Evolutionary conservation across 1,140 invertebrate genomes (phyloP).

Genomic region (Trichogramma pretiosum): DNA sequence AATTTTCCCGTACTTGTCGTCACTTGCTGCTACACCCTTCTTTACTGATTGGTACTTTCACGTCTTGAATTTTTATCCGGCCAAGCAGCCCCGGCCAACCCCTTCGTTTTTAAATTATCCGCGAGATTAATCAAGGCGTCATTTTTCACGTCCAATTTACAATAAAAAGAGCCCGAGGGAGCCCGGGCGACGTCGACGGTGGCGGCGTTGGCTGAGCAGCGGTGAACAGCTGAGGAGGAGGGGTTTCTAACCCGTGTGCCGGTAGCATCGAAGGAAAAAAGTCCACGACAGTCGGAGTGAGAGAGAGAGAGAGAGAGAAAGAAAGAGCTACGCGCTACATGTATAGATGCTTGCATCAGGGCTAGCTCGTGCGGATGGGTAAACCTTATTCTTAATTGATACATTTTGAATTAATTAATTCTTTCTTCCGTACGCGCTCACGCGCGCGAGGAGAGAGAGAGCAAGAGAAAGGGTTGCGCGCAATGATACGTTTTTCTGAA

Average conservation of each 20-base stretch:
- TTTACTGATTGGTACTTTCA: constrained; percentile 39
- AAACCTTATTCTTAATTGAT: constrained; percentile 49
- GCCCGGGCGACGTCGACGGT: not conserved
- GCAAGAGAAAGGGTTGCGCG: constrained; percentile 24
- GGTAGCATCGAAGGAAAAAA: too few species aligned
- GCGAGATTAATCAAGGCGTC: constrained; percentile 48
- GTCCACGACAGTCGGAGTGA: too few species aligned
- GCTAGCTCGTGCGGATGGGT: constrained; percentile 32
- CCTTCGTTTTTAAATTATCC: constrained; percentile 50
- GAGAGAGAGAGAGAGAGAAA: constrained; percentile 16
- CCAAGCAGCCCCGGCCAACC: constrained; percentile 32
- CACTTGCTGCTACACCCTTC: not conserved
- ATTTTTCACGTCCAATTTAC: constrained; percentile 50
- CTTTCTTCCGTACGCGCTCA: constrained; percentile 21
- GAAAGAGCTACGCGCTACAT: constrained; percentile 5
- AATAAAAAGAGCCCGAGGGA: constrained; percentile 35
- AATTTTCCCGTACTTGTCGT: not conserved
- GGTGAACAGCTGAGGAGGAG: too few species aligned
- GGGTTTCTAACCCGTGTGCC: too few species aligned
- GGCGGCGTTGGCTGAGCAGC: too few species aligned
- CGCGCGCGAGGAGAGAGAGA: constrained; percentile 25
- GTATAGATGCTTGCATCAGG: too few species aligned
- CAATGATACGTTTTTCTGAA: constrained; percentile 17
- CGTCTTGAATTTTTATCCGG: constrained; percentile 47
- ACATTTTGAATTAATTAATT: constrained; percentile 49